Evolutionary conservation across 2,888 invertebrate species (phyloP).

Genomic region (Polymixis flavicincta): DNA sequence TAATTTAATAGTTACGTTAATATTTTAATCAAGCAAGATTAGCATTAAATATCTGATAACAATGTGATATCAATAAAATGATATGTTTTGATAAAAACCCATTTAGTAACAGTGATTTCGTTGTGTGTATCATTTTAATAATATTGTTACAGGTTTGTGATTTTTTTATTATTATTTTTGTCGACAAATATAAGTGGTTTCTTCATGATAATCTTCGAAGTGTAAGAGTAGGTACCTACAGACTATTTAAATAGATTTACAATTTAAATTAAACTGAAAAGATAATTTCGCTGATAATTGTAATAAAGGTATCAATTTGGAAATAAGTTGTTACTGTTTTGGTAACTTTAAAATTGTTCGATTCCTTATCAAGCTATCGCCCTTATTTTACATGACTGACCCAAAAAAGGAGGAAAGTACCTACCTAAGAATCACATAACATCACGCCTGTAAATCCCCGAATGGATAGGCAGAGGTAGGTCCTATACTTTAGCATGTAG

Average conservation of each 20-base stretch:
- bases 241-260: background rate
- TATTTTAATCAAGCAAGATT: conserved; percentile 46
- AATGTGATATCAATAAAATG: conserved; percentile 39
- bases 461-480: too few species aligned
- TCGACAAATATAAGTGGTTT: background rate
- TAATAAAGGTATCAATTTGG: background rate
- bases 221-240: background rate
- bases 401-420: background rate
- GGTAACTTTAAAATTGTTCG: background rate
- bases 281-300: background rate
- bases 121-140: conserved; percentile 36
- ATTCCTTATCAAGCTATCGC: too few species aligned
- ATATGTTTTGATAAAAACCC: conserved; percentile 54
- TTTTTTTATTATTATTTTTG: background rate
- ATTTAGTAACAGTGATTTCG: conserved; percentile 64
- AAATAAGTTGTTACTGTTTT: too few species aligned
- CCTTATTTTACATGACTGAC: background rate
- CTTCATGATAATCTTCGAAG: background rate
- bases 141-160: conserved; percentile 43
- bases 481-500: too few species aligned
- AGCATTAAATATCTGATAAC: conserved; percentile 53
- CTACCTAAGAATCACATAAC: background rate
- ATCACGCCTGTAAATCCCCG: too few species aligned
- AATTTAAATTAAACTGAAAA: background rate
- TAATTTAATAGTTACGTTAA: conserved; percentile 13